These are phyloP conservation scores for Epsilonema sp. DNA, from an alignment of 2,888 invertebrate genomes.

Conservation along the genomic window DNA sequence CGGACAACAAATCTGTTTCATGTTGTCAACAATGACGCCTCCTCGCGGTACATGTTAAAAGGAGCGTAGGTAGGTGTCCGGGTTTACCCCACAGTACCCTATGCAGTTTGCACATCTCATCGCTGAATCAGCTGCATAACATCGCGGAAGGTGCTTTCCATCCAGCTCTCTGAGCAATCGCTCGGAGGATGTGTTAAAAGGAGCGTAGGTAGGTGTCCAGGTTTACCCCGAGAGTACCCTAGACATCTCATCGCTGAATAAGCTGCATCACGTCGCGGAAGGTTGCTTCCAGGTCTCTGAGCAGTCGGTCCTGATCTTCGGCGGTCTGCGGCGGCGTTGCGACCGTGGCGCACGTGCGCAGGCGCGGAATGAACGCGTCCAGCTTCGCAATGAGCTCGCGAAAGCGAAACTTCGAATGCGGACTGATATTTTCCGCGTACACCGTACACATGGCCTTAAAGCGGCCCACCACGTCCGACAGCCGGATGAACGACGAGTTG, in stretches of 20 bases:
- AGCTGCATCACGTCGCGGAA: slow-evolving; percentile 22
- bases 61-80: too few relatives aligned
- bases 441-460: slow-evolving; percentile 61
- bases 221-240: too few relatives aligned
- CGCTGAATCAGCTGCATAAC: slow-evolving; percentile 22
- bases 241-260: slow-evolving; percentile 22
- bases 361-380: slow-evolving; percentile 21
- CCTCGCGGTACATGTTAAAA: too few relatives aligned
- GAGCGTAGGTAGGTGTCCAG: too few relatives aligned
- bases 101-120: too few relatives aligned
- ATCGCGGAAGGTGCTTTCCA: slow-evolving; percentile 19
- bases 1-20: too few relatives aligned
- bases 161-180: too few relatives aligned
- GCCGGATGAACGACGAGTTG: slow-evolving; percentile 8
- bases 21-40: too few relatives aligned
- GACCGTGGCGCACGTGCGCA: slow-evolving; percentile 16
- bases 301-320: slow-evolving; percentile 18
- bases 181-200: too few relatives aligned
- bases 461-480: slow-evolving; percentile 48
- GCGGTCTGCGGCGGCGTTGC: slow-evolving; percentile 11
- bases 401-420: slow-evolving; percentile 68
- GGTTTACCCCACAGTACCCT: too few relatives aligned
- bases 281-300: slow-evolving; percentile 19
- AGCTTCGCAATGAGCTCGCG: slow-evolving; percentile 30
- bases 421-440: slow-evolving; percentile 61